Base-by-base conservation (phyloP, 2,888 invertebrate genomes). In the Metopia argyrocephala region DNA sequence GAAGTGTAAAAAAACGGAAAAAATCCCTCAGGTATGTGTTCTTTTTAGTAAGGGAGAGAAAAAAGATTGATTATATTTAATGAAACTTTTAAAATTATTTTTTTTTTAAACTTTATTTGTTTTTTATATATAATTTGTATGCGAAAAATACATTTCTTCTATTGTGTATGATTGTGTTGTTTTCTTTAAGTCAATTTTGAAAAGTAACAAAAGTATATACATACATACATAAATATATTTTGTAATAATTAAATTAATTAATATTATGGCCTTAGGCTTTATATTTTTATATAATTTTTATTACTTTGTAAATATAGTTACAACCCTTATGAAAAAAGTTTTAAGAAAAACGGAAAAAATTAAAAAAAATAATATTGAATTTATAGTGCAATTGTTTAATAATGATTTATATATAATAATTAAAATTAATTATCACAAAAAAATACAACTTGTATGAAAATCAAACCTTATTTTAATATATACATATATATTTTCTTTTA, bases 1-100 rank as follows among this genome's bases (percentile, higher is more conserved):
- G n/a, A 61, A 64, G 56, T 20, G 45, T n/a, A 45, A 64, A 46
- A 56, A 31, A 38, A 20, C 21, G 50, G 70, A 56, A 62, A 75
- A 78, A 54, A 88, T 89, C 89, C 89, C 89, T 89, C 89, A 89
- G 89, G 92, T 92, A 92, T 92, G 92, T 92, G 92, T 92, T 81
- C 78, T 81, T 92, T 92, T 38, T 90, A 89, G 89, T 89, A 90
- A 90, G 89, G 91, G 93, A 93, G 93, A 93, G 93, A 93, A 92
- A 92, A 92, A 93, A 93, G 93, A 93, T 93, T 93, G 93, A 93
- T 91, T 90, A 90, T 38, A 76, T 66, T 79, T 80, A 78, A 70
- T 82, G 52, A 28, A 61, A 61, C 23, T 59, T 27, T 18, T 23
- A 52, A 52, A 62, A 83, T 86, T 85, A 85, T 85, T 85, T 83